Conservation (phyloP, 2,113 vertebrate genomes). For the Phasianus colchicus region DNA sequence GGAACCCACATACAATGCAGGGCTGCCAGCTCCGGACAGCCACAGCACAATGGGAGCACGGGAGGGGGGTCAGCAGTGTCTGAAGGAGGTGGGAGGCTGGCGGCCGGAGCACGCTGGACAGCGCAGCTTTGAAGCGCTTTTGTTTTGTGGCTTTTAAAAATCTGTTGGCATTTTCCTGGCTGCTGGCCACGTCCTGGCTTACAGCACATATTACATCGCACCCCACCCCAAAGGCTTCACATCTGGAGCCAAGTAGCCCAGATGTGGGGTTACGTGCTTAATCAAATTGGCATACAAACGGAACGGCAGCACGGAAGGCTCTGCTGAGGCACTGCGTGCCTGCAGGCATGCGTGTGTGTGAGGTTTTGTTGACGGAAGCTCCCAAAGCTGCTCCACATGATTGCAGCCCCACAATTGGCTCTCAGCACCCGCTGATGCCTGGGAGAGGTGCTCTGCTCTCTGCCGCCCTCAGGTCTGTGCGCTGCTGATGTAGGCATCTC, state of each 20-base stretch:
- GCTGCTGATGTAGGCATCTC: neutral
- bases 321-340: neutral
- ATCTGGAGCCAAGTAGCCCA: conserved; percentile 53
- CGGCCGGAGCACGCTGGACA: conserved; percentile 42
- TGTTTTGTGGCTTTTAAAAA: conserved; percentile 45
- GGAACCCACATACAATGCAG: conserved; percentile 30
- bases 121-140: conserved; percentile 47
- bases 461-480: fast-evolving
- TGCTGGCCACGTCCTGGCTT: conserved; percentile 31
- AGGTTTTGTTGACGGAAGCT: neutral
- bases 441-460: neutral
- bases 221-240: conserved; percentile 37
- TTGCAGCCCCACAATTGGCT: neutral
- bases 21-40: neutral
- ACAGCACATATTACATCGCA: conserved; percentile 47
- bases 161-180: conserved; percentile 61
- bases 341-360: neutral
- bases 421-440: neutral
- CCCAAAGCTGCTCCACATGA: neutral
- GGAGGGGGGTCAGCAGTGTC: neutral
- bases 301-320: neutral
- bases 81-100: neutral
- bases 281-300: neutral
- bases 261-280: neutral
- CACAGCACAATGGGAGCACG: neutral